Base-by-base conservation (phyloP, 2,888 invertebrate species). In the Cyaniris semiargus region DNA sequence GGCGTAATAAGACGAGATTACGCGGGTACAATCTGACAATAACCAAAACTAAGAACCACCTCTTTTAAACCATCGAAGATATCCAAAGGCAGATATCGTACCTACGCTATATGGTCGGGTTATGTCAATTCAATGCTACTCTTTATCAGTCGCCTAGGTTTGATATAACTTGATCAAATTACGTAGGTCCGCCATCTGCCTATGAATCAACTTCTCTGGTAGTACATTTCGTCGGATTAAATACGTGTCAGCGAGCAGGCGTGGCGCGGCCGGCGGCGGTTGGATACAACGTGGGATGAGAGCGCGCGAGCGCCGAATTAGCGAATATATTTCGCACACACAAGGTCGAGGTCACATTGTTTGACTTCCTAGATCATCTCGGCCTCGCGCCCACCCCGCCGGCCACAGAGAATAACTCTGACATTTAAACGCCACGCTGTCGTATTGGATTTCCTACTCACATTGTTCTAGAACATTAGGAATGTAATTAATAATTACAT, bases 301-400 rank as follows among this genome's bases (percentile, higher is more conserved):
- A 80, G 15, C 66, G 66, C 3, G 66, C 66, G 66, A 66, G 27
- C 31, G 66, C 81, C 83, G 87, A 72, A 77, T 77, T 77, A 77
- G 86, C 88, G 87, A 92, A 91, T 90, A 89, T 93, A 90, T 91
- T 93, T 92, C 90, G 90, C 91, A 89, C 84, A 86, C 81, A 86
- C 91, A 93, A 93, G 93, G 92, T 92, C 91, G 90, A 92, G 93
- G 93, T 88, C 88, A 84, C 84, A 89, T 86, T 87, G 87, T 86
- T 93, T 91, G 90, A 93, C 92, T 94, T 94, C 93, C 93, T 93
- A 91, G 91, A 90, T 88, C 89, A 87, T 84, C 87, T 86, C 84
- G 86, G 81, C 84, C 83, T 85, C 81, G 81, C 82, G 83, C 81
- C 83, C 53, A 18, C 15, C 53, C 5, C 53, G 83, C 81, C 83